Evolutionary conservation across 2,888 invertebrate species (phyloP).

Genomic region (Apomyelois bistriatella): DNA sequence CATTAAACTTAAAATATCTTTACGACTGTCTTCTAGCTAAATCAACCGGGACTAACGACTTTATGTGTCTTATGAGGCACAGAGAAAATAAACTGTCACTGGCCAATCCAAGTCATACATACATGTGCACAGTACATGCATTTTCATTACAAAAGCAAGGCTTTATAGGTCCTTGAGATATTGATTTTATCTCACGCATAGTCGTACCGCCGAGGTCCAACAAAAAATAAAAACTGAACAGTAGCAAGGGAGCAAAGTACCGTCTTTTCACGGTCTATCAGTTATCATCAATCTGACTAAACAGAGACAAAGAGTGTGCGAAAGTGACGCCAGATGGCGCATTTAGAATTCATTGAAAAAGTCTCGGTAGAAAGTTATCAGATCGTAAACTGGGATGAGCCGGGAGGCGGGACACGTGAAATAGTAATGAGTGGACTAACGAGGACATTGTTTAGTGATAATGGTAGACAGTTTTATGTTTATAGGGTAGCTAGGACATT

Average conservation of each 20-base stretch:
- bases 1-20: no score
- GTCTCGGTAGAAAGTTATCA: constrained; percentile 71
- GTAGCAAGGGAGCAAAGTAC: neutral
- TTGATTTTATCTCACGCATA: no score
- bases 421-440: constrained; percentile 7
- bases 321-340: constrained; percentile 22
- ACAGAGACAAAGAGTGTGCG: neutral
- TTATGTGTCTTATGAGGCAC: no score
- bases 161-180: no score
- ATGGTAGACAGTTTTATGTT: neutral
- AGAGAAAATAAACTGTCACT: no score
- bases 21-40: no score
- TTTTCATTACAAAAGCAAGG: no score
- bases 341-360: constrained; percentile 81
- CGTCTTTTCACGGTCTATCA: constrained; percentile 5
- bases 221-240: constrained; percentile 3
- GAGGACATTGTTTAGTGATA: neutral
- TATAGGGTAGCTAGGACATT: neutral
- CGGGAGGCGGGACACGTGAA: neutral
- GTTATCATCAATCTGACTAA: constrained; percentile 11
- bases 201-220: no score
- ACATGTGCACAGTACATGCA: no score
- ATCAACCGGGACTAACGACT: no score
- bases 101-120: no score
- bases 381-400: constrained; percentile 52